Evolutionary conservation across 1,140 invertebrate species (phyloP).

Genomic region (Drosophila saltans): DNA sequence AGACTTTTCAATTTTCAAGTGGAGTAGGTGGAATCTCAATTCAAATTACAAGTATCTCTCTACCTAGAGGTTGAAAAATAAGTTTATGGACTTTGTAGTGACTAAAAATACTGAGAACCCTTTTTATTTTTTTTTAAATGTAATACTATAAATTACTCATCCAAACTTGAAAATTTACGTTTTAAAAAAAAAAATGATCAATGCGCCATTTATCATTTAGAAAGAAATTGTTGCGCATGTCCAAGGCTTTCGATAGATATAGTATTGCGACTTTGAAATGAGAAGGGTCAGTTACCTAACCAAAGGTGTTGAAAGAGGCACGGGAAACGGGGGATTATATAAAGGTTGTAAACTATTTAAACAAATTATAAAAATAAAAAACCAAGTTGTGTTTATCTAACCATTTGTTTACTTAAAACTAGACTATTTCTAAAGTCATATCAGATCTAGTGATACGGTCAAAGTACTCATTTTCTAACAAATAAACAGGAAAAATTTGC

Average conservation of each 20-base stretch:
- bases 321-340: background rate
- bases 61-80: background rate
- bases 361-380: background rate
- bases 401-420: background rate
- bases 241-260: background rate
- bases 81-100: conserved; percentile 11
- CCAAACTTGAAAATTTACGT: conserved; percentile 2
- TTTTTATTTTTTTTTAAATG: no score
- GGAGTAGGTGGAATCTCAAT: background rate
- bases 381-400: background rate
- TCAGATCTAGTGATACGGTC: background rate
- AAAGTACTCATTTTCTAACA: background rate
- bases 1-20: background rate
- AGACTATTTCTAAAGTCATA: background rate
- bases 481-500: background rate
- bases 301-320: background rate
- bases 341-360: background rate
- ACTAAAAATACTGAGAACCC: background rate
- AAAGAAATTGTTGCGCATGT: no score
- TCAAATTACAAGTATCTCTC: background rate
- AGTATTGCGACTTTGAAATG: conserved; percentile 2
- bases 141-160: conserved; percentile 3
- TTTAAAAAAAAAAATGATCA: conserved; percentile 6
- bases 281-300: conserved; percentile 3
- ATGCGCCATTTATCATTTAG: background rate